phyloP scores from a whole-genome alignment of 2,888 invertebrate species.

The Sisyra terminalis region DNA sequence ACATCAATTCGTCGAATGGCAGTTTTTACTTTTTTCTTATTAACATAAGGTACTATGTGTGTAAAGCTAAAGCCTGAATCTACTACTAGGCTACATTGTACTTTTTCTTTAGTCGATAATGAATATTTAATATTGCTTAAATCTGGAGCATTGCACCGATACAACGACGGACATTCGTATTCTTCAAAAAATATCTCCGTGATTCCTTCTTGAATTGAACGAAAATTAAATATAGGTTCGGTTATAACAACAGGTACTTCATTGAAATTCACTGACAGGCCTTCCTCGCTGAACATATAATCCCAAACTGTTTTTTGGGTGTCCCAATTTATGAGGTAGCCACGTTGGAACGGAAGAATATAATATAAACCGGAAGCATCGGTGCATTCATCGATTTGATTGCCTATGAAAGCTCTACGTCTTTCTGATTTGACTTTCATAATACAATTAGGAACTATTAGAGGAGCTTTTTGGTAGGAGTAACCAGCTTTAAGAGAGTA shows the following conservation, averaged over 20 bases:
- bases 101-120: conserved; percentile 11
- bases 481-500: conserved; percentile 76
- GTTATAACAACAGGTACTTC: conserved; percentile 76
- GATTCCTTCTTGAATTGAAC: conserved; percentile 81
- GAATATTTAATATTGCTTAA: conserved; percentile 54
- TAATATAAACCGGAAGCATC: conserved; percentile 92
- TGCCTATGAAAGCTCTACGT: conserved; percentile 80
- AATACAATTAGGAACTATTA: conserved; percentile 81
- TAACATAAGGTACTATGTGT: conserved; percentile 82
- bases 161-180: conserved; percentile 73
- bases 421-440: conserved; percentile 97
- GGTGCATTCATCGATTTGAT: conserved; percentile 90
- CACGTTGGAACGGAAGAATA: conserved; percentile 86
- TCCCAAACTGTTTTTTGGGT: conserved; percentile 94
- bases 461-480: conserved; percentile 42
- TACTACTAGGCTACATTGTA: conserved; percentile 55
- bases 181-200: conserved; percentile 97
- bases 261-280: conserved; percentile 57
- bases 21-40: conserved; percentile 36
- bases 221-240: conserved; percentile 88
- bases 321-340: conserved; percentile 92
- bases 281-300: conserved; percentile 76
- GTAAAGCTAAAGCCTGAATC: conserved; percentile 95
- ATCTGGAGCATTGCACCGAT: conserved; percentile 66
- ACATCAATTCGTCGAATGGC: conserved; percentile 77